These are phyloP conservation scores for Sinohyriopsis cumingii DNA, from an alignment of 2,888 invertebrate genomes.

Conservation along the genomic window DNA sequence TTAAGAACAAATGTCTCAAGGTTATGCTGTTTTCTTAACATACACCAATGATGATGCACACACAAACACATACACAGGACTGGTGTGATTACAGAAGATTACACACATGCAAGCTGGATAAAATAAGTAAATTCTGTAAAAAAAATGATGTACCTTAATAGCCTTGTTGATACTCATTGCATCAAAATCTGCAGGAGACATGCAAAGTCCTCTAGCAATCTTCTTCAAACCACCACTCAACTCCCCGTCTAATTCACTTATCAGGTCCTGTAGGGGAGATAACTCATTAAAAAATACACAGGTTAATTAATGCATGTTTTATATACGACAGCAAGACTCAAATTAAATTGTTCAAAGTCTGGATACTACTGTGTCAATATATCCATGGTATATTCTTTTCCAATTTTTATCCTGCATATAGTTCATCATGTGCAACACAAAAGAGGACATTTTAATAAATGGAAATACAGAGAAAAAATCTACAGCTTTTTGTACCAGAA, in stretches of 20 bases:
- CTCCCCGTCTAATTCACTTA: constrained; percentile 67
- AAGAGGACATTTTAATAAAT: too few relatives aligned
- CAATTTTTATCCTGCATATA: too few relatives aligned
- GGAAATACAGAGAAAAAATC: too few relatives aligned
- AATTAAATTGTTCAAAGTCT: too few relatives aligned
- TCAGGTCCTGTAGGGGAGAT: constrained; percentile 61
- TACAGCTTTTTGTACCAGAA: too few relatives aligned
- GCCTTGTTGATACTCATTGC: constrained; percentile 69
- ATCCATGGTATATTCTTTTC: too few relatives aligned
- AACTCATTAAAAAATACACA: not conserved
- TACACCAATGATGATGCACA: not conserved
- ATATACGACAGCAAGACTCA: too few relatives aligned
- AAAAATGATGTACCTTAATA: constrained; percentile 60
- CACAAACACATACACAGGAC: not conserved
- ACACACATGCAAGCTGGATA: not conserved
- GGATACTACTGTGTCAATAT: too few relatives aligned
- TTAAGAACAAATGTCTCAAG: not conserved
- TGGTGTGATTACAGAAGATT: too few relatives aligned
- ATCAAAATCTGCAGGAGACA: constrained; percentile 69
- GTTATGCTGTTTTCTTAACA: not conserved
- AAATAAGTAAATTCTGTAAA: not conserved
- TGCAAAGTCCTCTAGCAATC: constrained; percentile 63
- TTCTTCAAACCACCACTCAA: constrained; percentile 69
- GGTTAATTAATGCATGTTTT: not conserved
- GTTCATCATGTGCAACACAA: too few relatives aligned